Conservation (phyloP, 1,140 invertebrate genomes). For the Procambarus virginalis region DNA sequence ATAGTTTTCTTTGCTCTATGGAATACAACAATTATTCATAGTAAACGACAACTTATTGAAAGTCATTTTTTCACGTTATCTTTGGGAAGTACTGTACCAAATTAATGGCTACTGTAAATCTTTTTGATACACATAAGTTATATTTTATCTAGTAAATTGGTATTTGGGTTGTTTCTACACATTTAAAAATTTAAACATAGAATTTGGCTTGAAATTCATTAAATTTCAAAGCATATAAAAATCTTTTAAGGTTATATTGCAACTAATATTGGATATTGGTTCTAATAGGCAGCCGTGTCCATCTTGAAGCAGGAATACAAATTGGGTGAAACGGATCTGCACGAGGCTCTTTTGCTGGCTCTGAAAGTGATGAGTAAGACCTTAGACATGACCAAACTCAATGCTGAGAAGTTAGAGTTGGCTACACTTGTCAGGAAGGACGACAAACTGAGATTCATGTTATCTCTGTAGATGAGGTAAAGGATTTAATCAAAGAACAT, state of each 20-base stretch:
- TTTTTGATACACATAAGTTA: too few relatives aligned
- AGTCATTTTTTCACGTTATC: too few relatives aligned
- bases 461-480: slow-evolving; percentile 86
- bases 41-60: too few relatives aligned
- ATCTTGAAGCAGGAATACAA: slow-evolving; percentile 99
- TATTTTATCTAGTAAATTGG: not conserved
- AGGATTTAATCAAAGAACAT: slow-evolving; percentile 89
- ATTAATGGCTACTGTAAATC: too few relatives aligned
- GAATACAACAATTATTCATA: too few relatives aligned
- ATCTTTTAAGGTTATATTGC: slow-evolving; percentile 74
- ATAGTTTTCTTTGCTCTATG: too few relatives aligned
- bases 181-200: too few relatives aligned
- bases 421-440: slow-evolving; percentile 90
- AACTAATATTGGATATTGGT: slow-evolving; percentile 65
- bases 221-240: too few relatives aligned
- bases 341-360: slow-evolving; percentile 91
- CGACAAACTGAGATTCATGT: slow-evolving; percentile 89
- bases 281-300: slow-evolving; percentile 85
- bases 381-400: slow-evolving; percentile 97
- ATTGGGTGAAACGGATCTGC: slow-evolving; percentile 89
- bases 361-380: slow-evolving; percentile 98
- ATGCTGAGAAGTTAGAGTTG: slow-evolving; percentile 96
- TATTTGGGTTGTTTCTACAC: too few relatives aligned
- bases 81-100: too few relatives aligned
- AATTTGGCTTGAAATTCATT: too few relatives aligned